Conservation (phyloP, 2,113 vertebrate genomes). For the Catharus fuscescens region DNA sequence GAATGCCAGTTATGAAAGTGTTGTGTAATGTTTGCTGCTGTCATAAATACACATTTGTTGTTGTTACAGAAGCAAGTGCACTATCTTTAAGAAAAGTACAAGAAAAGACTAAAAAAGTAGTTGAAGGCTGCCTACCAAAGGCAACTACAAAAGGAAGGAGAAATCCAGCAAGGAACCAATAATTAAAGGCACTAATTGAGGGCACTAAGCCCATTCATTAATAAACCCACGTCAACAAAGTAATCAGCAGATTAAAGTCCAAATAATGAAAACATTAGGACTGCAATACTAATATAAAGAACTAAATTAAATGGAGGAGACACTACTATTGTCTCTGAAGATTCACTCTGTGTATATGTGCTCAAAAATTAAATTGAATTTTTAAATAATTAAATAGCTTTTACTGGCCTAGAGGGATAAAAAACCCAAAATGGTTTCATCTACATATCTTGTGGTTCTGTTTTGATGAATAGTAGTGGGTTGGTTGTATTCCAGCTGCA, state of each 20-base stretch:
- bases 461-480: background rate
- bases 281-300: conserved; percentile 12
- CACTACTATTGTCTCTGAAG: conserved; percentile 5
- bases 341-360: background rate
- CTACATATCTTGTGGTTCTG: background rate
- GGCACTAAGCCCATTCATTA: background rate
- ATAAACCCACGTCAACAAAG: conserved; percentile 3
- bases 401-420: background rate
- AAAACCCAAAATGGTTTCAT: background rate
- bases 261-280: conserved; percentile 59
- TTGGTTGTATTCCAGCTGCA: background rate
- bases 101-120: background rate
- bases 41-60: background rate
- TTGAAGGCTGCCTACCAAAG: background rate
- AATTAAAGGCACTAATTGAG: conserved; percentile 53
- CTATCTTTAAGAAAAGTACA: background rate
- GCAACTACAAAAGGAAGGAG: background rate
- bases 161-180: conserved; percentile 20
- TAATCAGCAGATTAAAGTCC: conserved; percentile 39
- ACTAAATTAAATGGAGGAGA: background rate
- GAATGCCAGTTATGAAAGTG: background rate
- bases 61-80: background rate
- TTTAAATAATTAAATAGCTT: conserved; percentile 41
- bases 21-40: background rate
- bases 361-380: conserved; percentile 38